These are phyloP conservation scores for Lochmaea crataegi DNA, from an alignment of 2,888 invertebrate species.

Conservation along the genomic window DNA sequence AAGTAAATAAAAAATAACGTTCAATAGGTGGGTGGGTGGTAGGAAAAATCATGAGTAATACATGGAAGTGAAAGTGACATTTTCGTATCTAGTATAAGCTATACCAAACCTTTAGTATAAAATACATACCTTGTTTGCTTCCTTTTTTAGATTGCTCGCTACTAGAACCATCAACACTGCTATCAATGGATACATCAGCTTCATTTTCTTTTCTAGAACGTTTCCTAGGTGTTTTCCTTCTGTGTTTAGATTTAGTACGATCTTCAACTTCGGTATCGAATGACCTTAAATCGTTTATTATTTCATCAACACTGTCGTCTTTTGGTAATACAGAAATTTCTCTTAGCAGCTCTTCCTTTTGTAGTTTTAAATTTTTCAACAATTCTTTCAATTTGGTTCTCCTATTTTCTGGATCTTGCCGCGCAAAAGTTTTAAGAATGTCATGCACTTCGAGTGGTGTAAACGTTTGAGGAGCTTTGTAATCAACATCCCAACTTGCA, in stretches of 20 bases:
- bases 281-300: conserved; percentile 50
- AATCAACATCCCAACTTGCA: conserved; percentile 51
- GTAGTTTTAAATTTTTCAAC: conserved; percentile 59
- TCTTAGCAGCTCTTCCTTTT: conserved; percentile 60
- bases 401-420: conserved; percentile 48
- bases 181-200: conserved; percentile 39
- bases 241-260: conserved; percentile 35
- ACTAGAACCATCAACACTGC: conserved; percentile 26
- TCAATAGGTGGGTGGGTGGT: too few relatives aligned
- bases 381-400: conserved; percentile 58
- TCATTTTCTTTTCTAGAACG: conserved; percentile 37
- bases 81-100: neutral
- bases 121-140: conserved; percentile 12
- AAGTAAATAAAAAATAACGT: too few relatives aligned
- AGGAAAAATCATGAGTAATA: neutral
- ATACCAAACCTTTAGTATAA: neutral
- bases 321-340: conserved; percentile 58
- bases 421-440: conserved; percentile 49
- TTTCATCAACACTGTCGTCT: conserved; percentile 53
- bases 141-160: neutral
- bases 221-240: conserved; percentile 29
- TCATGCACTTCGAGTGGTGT: conserved; percentile 53
- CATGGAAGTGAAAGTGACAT: neutral
- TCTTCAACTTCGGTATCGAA: conserved; percentile 42
- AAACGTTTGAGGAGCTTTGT: conserved; percentile 48